phyloP scores from a whole-genome alignment of 2,113 vertebrate species.

The Melanostigma gelatinosum region DNA sequence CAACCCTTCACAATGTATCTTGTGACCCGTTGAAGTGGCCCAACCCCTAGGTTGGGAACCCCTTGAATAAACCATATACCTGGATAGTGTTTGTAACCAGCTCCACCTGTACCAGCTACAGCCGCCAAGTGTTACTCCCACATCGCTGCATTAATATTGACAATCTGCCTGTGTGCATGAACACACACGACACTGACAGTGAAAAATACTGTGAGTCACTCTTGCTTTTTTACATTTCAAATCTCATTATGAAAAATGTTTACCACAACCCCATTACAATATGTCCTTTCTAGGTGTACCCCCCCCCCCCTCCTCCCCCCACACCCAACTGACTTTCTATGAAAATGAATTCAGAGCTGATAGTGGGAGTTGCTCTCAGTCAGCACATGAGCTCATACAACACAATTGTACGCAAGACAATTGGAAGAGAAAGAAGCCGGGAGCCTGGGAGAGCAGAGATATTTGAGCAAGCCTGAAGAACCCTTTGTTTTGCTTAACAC shows the following conservation, averaged over 20 bases:
- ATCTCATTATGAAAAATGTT: conserved; percentile 30
- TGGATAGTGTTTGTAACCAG: background rate
- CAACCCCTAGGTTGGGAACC: background rate
- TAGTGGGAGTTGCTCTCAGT: conserved; percentile 39
- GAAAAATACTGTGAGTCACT: background rate
- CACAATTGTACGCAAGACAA: conserved; percentile 42
- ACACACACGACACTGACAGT: background rate
- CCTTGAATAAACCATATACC: background rate
- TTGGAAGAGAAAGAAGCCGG: conserved; percentile 28
- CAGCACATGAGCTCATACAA: conserved; percentile 42
- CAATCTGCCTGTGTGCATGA: background rate
- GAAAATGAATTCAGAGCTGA: conserved; percentile 53
- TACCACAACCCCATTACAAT: conserved; percentile 25
- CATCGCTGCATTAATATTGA: background rate
- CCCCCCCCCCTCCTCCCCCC: background rate
- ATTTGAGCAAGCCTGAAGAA: conserved; percentile 45
- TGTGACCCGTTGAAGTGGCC: background rate
- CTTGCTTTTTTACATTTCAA: conserved; percentile 6
- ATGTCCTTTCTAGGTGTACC: conserved; percentile 20
- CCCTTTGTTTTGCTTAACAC: conserved; percentile 43
- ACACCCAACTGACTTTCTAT: conserved; percentile 15
- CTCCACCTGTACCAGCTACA: background rate
- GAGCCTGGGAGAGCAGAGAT: conserved; percentile 46
- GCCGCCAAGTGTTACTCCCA: background rate
- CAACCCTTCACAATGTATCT: background rate